These are phyloP conservation scores for Anthophora plumipes DNA, from an alignment of 2,888 invertebrate genomes.

Conservation along the genomic window DNA sequence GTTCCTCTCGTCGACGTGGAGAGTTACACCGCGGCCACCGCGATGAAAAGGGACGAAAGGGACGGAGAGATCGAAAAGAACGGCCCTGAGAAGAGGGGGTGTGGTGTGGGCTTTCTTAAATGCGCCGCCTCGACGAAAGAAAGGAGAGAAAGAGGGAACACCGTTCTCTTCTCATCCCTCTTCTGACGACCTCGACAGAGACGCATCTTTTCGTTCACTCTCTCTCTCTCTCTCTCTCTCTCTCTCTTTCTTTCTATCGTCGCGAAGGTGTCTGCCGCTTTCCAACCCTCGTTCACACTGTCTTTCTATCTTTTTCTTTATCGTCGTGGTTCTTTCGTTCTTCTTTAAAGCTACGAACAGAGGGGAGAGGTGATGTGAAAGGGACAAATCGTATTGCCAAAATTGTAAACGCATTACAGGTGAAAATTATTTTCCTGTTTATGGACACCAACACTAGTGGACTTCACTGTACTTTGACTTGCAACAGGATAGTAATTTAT, in stretches of 20 bases:
- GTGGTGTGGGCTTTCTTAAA: slow-evolving; percentile 76
- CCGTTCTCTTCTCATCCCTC: slow-evolving; percentile 58
- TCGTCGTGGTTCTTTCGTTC: slow-evolving; percentile 46
- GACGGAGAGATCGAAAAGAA: slow-evolving; percentile 74
- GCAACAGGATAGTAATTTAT: too few relatives aligned
- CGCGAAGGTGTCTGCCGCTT: slow-evolving; percentile 51
- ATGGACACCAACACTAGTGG: too few relatives aligned
- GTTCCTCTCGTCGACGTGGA: slow-evolving; percentile 39
- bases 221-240: too few relatives aligned
- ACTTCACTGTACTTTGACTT: too few relatives aligned
- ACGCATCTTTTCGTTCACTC: too few relatives aligned
- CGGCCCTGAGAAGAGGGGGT: slow-evolving; percentile 54
- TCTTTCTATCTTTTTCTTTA: background rate
- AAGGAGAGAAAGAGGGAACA: slow-evolving; percentile 52
- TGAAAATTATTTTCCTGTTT: too few relatives aligned
- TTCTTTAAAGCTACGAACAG: too few relatives aligned
- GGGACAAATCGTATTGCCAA: too few relatives aligned
- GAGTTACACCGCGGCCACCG: slow-evolving; percentile 53
- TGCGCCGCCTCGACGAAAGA: slow-evolving; percentile 66
- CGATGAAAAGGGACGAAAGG: slow-evolving; percentile 76
- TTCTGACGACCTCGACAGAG: too few relatives aligned
- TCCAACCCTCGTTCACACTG: slow-evolving; percentile 31
- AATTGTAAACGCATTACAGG: too few relatives aligned
- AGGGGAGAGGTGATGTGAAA: too few relatives aligned
- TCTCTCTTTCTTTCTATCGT: too few relatives aligned